Evolutionary conservation across 35 echinoderm and acorn worm species (phyloP).

Genomic region (Eucidaris tribuloides): DNA sequence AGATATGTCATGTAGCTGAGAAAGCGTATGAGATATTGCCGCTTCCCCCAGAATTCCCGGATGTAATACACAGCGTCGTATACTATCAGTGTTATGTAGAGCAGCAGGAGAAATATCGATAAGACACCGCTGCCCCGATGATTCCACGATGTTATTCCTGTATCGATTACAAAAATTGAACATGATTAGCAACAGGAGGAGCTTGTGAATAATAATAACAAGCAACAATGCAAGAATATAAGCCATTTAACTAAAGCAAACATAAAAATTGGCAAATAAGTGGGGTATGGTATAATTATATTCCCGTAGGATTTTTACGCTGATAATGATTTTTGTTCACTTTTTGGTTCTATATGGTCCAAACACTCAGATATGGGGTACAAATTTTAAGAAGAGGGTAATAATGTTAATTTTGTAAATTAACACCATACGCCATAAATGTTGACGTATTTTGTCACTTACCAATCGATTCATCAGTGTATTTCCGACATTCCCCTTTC

Average conservation of each 20-base stretch:
- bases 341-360: no score
- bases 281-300: no score
- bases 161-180: background rate
- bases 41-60: constrained; percentile 40
- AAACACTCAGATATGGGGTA: no score
- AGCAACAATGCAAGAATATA: no score
- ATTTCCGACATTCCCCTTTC: background rate
- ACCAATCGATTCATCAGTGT: constrained; percentile 3
- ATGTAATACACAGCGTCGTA: constrained; percentile 46
- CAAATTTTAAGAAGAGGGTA: no score
- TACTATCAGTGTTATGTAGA: constrained; percentile 22
- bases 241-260: no score
- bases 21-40: constrained; percentile 44
- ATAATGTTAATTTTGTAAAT: no score
- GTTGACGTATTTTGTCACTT: background rate
- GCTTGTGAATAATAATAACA: no score
- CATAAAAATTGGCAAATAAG: no score
- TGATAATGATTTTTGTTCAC: no score
- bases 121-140: constrained; percentile 64
- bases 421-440: no score
- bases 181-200: background rate
- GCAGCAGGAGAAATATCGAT: constrained; percentile 14
- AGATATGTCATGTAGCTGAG: constrained; percentile 66
- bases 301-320: no score
- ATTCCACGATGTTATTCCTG: constrained; percentile 54